Conservation (phyloP, 2,113 vertebrate genomes). For the Cavia aperea region DNA sequence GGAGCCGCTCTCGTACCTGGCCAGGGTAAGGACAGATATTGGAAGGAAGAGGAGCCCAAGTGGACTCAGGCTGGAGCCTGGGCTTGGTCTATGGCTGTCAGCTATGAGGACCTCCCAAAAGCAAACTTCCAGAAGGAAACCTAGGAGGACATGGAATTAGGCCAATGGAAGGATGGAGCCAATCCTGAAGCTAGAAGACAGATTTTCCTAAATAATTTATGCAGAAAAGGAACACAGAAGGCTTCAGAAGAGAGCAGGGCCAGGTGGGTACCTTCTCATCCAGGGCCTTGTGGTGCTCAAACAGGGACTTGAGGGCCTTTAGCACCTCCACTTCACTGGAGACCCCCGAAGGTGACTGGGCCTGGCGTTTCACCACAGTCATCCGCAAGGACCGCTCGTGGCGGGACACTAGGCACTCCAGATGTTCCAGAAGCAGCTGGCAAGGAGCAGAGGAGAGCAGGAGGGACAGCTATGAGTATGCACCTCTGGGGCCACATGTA, state of each 20-base stretch:
- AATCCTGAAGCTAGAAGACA: not conserved
- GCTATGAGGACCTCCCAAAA: not conserved
- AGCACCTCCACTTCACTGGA: slow-evolving; percentile 98
- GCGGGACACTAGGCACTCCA: slow-evolving; percentile 96
- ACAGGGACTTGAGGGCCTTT: slow-evolving; percentile 95
- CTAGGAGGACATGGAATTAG: not conserved
- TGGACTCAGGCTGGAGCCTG: not conserved
- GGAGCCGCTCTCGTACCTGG: slow-evolving; percentile 92
- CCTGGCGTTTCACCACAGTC: slow-evolving; percentile 97
- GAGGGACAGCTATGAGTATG: not conserved
- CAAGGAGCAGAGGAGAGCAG: not conserved
- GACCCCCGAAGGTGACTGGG: slow-evolving; percentile 92
- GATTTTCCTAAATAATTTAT: not conserved
- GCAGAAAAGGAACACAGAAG: not conserved
- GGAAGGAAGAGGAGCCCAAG: not conserved
- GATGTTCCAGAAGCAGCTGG: slow-evolving; percentile 93
- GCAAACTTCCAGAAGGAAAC: not conserved
- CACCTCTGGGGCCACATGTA: not conserved
- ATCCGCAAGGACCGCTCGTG: slow-evolving; percentile 94
- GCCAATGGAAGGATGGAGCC: not conserved
- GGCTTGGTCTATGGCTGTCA: not conserved
- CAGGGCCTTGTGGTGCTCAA: slow-evolving; percentile 97
- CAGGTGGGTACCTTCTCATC: slow-evolving; percentile 89
- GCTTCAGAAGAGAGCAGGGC: no score
- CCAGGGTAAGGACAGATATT: slow-evolving; percentile 12